Conservation (phyloP, 1,140 invertebrate species). For the Drosophila navojoa region DNA sequence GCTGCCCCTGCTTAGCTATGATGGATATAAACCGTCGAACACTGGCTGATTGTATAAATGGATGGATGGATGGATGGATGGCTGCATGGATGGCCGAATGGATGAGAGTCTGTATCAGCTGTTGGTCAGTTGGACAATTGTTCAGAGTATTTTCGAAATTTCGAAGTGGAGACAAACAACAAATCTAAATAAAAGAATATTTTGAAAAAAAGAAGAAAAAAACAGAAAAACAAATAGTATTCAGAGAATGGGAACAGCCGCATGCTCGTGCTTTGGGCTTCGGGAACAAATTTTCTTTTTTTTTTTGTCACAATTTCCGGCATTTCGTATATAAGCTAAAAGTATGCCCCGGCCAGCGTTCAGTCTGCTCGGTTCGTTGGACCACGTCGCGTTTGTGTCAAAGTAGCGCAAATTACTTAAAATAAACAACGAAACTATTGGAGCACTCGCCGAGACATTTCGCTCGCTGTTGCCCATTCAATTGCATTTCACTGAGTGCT, state of each 20-base stretch:
- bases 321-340: conserved; percentile 76
- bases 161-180: conserved; percentile 35
- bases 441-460: conserved; percentile 31
- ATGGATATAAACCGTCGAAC: conserved; percentile 52
- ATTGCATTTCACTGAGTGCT: conserved; percentile 26
- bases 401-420: conserved; percentile 77
- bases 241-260: conserved; percentile 53
- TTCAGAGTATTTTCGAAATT: conserved; percentile 58
- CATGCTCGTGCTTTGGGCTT: conserved; percentile 41
- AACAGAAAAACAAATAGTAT: conserved; percentile 32
- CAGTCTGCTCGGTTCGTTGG: conserved; percentile 52
- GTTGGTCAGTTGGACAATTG: conserved; percentile 15
- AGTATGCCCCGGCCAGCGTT: conserved; percentile 46
- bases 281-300: conserved; percentile 12
- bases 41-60: background rate
- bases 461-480: conserved; percentile 9
- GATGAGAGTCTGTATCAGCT: conserved; percentile 5
- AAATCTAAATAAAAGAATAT: too few relatives aligned
- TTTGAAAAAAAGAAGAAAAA: background rate
- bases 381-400: conserved; percentile 41
- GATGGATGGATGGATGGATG: conserved; percentile 23
- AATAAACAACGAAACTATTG: conserved; percentile 66
- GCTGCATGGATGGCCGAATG: conserved; percentile 11
- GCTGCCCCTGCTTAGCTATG: conserved; percentile 59
- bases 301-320: conserved; percentile 72